phyloP scores from a whole-genome alignment of 2,797 vertebrate species.

The Urocyon cinereoargenteus region DNA sequence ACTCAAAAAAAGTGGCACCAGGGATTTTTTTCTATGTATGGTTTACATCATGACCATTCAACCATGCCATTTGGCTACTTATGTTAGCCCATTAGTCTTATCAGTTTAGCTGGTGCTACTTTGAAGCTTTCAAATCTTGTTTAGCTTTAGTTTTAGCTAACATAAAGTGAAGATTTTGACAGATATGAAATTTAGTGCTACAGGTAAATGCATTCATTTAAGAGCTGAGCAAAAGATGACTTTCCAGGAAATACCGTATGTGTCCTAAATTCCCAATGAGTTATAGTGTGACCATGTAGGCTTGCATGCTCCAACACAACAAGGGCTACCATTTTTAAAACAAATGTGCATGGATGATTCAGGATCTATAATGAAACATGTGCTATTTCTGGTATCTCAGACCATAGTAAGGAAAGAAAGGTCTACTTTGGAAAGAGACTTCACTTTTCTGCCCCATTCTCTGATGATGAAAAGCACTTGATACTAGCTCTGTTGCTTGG shows the following conservation, averaged over 20 bases:
- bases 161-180: constrained; percentile 70
- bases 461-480: neutral
- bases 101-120: constrained; percentile 12
- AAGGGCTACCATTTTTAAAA: neutral
- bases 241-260: constrained; percentile 42
- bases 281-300: neutral
- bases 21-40: constrained; percentile 18
- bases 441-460: neutral
- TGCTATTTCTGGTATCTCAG: neutral
- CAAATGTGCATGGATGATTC: neutral
- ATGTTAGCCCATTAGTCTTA: constrained; percentile 21
- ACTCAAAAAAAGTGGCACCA: neutral
- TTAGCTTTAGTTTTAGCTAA: constrained; percentile 70
- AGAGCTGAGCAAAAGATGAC: neutral
- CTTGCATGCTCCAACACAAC: neutral
- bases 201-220: constrained; percentile 61
- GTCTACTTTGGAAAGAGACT: neutral
- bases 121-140: constrained; percentile 65
- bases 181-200: constrained; percentile 37
- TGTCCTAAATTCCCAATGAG: constrained; percentile 38
- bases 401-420: neutral
- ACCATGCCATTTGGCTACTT: neutral
- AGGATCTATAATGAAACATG: neutral
- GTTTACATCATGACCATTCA: constrained; percentile 38
- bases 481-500: neutral